Evolutionary conservation across 2,113 vertebrate species (phyloP), one percentile per base, ranked within the genome.

Genomic region (Paratilapia polleni): DNA sequence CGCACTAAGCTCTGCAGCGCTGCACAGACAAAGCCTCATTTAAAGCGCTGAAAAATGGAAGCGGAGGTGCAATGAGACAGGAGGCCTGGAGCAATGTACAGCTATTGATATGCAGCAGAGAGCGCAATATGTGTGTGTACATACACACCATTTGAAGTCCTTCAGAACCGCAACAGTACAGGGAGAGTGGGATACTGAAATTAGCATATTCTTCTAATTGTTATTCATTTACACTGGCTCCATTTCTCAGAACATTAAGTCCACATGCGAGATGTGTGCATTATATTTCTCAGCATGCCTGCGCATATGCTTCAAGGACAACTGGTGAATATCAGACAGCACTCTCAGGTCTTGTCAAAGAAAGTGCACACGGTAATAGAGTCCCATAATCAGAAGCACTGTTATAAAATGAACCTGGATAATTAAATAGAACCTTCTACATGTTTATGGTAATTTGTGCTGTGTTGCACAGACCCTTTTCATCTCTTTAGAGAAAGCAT

Each of bases 131-230:
- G 38, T 19, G n/a, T 36, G 63, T 81, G 78, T 78, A 28, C 77
- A 79, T 58, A 70, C 70, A 70, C 84, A 87, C 41, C 63, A 76
- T 66, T 64, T 73, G 28, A 83, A 76, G 62, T 80, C 82, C 81
- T 52, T 62, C 54, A 34, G 82, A 80, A 77, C 19, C 63, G 36
- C 83, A 68, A 52, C 75, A 83, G 74, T 5, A 81, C 43, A 79
- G 59, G 64, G 54, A 73, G 68, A 82, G 63, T 77, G 83, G 77
- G 81, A 68, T 60, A 80, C 43, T 12, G 9, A 41, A 75, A 93
- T 94, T 92, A 89, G 83, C 91, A 94, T 92, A 90, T 86, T 85
- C 6, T n/a, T 82, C 82, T 94, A 91, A 92, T 92, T 93, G 83
- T 76, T 88, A 90, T 89, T 94, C 84, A 89, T 79, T 85, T 75